Conservation (phyloP, 2,797 vertebrate species). For the Philypnodon macrostomus region DNA sequence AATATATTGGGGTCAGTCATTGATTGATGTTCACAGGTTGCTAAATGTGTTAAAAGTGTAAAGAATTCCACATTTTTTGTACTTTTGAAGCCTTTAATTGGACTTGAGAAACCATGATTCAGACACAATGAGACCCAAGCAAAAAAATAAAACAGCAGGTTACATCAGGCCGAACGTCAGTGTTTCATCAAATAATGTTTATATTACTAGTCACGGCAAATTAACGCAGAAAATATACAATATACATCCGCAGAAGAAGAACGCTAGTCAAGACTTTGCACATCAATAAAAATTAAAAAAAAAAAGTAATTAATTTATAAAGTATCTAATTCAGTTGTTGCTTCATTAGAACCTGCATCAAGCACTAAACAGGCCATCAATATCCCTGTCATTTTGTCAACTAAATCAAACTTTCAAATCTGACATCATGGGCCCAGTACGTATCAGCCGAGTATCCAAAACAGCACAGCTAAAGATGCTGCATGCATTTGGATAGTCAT, state of each 20-base stretch:
- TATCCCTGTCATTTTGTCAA: constrained; percentile 34
- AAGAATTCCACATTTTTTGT: constrained; percentile 37
- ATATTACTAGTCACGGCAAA: constrained; percentile 34
- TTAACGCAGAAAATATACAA: constrained; percentile 18
- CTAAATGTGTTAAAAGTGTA: background rate
- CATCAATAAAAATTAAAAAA: constrained; percentile 24
- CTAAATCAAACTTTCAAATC: constrained; percentile 28
- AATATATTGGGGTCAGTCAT: no score
- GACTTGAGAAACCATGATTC: constrained; percentile 60
- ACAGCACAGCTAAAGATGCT: constrained; percentile 42
- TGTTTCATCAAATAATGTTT: constrained; percentile 28
- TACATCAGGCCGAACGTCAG: constrained; percentile 41
- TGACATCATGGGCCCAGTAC: constrained; percentile 17
- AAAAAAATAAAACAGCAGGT: constrained; percentile 58
- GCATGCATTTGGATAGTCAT: constrained; percentile 52
- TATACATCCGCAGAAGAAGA: constrained; percentile 15
- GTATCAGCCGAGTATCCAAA: constrained; percentile 28
- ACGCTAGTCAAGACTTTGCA: constrained; percentile 28
- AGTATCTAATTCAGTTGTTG: constrained; percentile 29
- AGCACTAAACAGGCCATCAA: constrained; percentile 15
- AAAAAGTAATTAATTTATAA: constrained; percentile 18
- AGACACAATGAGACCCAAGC: constrained; percentile 39
- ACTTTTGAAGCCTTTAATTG: constrained; percentile 65
- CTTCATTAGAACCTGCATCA: constrained; percentile 22
- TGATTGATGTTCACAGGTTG: no score